Evolutionary conservation across 2,113 vertebrate genomes (phyloP), one percentile per base, ranked within the genome.

Genomic region (Poecilia latipinna): DNA sequence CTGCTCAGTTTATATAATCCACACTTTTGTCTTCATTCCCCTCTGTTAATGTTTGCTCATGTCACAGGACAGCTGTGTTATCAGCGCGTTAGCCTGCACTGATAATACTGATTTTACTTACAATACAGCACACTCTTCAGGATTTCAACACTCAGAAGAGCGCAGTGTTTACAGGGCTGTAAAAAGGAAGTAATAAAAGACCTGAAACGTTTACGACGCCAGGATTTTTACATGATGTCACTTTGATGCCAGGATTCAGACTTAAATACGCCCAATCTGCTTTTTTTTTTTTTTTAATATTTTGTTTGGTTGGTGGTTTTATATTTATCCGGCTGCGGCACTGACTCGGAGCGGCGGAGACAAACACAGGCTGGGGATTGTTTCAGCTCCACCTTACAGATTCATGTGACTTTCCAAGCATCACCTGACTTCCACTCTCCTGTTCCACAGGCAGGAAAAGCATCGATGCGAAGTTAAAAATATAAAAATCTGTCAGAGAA

Each of bases 401-500:
- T 87, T 87, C 90, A 92, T 91, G 88, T 92, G 90, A 91, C 84
- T 83, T 80, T 86, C 71, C 76, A 85, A 83, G 80, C 86, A 87
- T 91, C 90, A 91, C 90, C 91, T 91, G 90, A 93, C 89, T 87
- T 35, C 79, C 70, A 64, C 82, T 82, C 78, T 77, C 61, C 64
- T 73, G 82, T 84, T 89, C 74, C 84, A 86, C 74, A 73, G 84
- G 77, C 68, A 75, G 78, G 70, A 76, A 75, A 61, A 19, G 73
- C 73, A 79, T 87, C 75, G 68, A 74, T 32, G 44, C 67, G 79
- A 73, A 60, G 62, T 75, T 83, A 57, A 1, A 35, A 80, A 78
- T 80, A 85, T 83, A 57, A 2, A 35, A 80, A 78, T 82, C 83
- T 83, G 72, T 84, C 76, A 15, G n/a, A 79, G 72, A 44, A 75